phyloP scores from a whole-genome alignment of 92 coral and sea anemone genomes.

The Actinernus sp. region DNA sequence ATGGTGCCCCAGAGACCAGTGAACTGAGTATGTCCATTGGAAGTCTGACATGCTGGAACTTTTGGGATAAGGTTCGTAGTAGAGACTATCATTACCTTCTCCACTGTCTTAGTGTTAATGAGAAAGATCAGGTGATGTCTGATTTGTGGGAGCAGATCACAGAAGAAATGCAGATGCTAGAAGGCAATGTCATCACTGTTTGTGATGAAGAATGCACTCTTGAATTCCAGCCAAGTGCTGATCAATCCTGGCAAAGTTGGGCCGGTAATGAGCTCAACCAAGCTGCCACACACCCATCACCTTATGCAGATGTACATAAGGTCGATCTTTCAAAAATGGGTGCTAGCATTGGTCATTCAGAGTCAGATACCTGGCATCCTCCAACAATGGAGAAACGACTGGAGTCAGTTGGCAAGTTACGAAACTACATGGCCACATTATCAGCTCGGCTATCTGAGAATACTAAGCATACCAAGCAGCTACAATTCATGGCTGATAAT shows the following conservation, averaged over 20 bases:
- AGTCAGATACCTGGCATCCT: constrained; percentile 33
- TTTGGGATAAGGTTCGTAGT: constrained; percentile 51
- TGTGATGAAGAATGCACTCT: constrained; percentile 56
- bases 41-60: constrained; percentile 53
- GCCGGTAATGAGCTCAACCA: constrained; percentile 63
- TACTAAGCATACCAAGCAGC: constrained; percentile 18
- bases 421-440: constrained; percentile 9
- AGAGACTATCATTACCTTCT: constrained; percentile 62
- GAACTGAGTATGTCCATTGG: constrained; percentile 66
- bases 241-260: constrained; percentile 82
- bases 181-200: constrained; percentile 61
- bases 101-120: constrained; percentile 49
- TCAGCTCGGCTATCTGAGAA: not conserved
- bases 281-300: constrained; percentile 80
- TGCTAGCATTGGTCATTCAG: constrained; percentile 39
- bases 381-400: constrained; percentile 27
- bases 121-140: constrained; percentile 67
- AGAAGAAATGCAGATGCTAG: constrained; percentile 72
- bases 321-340: constrained; percentile 57
- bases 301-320: constrained; percentile 71
- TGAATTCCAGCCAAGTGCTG: constrained; percentile 82
- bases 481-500: constrained; percentile 59
- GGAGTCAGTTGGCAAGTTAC: constrained; percentile 12
- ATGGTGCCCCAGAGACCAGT: too few species aligned
- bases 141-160: constrained; percentile 40